phyloP scores from a whole-genome alignment of 1,140 invertebrate genomes.

The Triops longicaudatus region DNA sequence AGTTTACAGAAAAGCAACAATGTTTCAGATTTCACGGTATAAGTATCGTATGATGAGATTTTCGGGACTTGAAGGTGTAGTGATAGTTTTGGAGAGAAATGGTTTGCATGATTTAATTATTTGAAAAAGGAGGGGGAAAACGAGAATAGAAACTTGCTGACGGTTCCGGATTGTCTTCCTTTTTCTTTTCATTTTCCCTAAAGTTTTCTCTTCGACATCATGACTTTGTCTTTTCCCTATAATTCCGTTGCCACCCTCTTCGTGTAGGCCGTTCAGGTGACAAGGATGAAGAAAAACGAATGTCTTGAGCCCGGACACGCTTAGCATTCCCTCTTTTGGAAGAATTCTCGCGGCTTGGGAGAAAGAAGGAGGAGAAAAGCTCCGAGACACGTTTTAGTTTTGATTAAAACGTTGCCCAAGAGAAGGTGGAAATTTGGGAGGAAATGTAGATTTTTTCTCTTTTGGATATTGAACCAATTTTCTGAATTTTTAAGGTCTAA shows the following conservation, averaged over 20 bases:
- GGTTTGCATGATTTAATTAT: background rate
- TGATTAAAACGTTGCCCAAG: background rate
- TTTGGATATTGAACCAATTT: no score
- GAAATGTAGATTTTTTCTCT: no score
- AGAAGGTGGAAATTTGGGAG: no score
- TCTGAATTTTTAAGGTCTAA: no score
- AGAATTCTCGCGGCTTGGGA: background rate
- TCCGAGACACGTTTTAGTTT: background rate
- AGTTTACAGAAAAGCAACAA: no score
- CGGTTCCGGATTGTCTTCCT: background rate
- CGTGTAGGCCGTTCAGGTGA: conserved; percentile 4
- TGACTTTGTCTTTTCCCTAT: background rate
- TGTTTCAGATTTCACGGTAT: no score
- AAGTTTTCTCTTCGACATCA: no score
- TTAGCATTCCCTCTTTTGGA: background rate
- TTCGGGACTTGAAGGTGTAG: no score
- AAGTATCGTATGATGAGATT: no score
- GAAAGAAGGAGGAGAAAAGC: background rate
- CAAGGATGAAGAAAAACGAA: conserved; percentile 3
- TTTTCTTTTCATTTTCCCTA: background rate
- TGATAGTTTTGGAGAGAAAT: background rate
- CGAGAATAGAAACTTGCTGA: conserved; percentile 4
- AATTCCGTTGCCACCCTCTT: background rate
- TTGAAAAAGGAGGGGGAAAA: background rate
- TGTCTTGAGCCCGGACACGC: background rate